Base-by-base conservation (phyloP, 2,888 invertebrate genomes). In the Orgyia antiqua region DNA sequence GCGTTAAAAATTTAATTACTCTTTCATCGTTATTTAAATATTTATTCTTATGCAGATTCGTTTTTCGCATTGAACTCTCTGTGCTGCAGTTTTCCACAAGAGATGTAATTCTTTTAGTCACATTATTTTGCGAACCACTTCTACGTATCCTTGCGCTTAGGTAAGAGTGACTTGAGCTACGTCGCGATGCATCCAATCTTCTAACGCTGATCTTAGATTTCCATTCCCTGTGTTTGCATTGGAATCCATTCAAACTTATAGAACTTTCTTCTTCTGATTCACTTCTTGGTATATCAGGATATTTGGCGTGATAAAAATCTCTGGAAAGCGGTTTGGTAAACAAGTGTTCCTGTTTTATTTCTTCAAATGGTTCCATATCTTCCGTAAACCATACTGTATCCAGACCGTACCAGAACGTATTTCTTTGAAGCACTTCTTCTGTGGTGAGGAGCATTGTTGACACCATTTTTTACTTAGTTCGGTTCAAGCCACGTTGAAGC, bases 191-290 rank as follows among this genome's bases (percentile, higher is more conserved):
- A 29, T 64, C 50, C 13, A 66, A 62, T 51, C 62, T 67, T 48
- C 65, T 68, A 21, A 80, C 55, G 18, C 55, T 48, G 43, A 80
- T 63, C 41, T 77, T 84, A 1, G 73, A 65, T 53, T 72, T 74
- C 80, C 84, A 80, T 40, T 79, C 68, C 21, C 52, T 47, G 35
- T 82, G 73, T 57, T 83, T 84, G 13, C 36, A 59, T 47, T 51
- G 56, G 49, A 84, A 84, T 17, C 80, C 83, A 15, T 53, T 66
- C 4, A 83, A 41, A 27, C 72, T 75, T 20, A 82, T 39, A 1
- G 80, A 69, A 33, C 62, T 74, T 41, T 84, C 84, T 15, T 83
- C 86, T 31, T 86, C 86, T 0, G 84, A 84, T 54, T 83, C 83
- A 43, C 86, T 84, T 57, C 83, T 63, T 1, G 74, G 71, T 62